Base-by-base conservation (phyloP, 92 coral and sea anemone species). In the Pocillopora meandrina region DNA sequence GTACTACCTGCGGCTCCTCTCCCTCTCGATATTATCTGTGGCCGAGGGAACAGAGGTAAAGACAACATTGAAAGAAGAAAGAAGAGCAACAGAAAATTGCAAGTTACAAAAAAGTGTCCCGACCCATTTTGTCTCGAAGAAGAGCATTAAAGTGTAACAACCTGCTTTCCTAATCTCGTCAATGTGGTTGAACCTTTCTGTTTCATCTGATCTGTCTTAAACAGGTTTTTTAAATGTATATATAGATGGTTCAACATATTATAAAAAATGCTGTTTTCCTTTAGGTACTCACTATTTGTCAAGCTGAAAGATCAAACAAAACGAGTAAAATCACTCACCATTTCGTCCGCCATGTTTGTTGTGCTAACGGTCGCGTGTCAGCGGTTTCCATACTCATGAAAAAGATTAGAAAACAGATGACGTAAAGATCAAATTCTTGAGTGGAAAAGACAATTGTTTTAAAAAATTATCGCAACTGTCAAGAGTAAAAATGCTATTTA, bases 331-430 rank as follows among this genome's bases (percentile, higher is more conserved):
- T 42, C 87, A 26, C 31, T 78, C 26, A 87, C 92, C 94, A 77
- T 76, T 69, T 81, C 83, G 82, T 90, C 91, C 95, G 95, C 97
- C 97, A 93, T 93, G 87, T 93, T 91, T 87, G 49, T 63, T 80
- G 62, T 33, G 33, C 79, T 4, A 14, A 31, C 10, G 9, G 64
- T 4, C n/a, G 84, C 21, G 8, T 77, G 73, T 47, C 79, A 85
- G 81, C 76, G 71, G 73, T 15, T 84, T 80, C 19, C 35, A 59
- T 63, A 71, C 61, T 20, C 72, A 31, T 59, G 59, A 47, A 85
- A 26, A 23, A 19, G 52, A 42, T 42, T 42, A 42, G 52, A 42
- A 7, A 3, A 42, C 4, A 42, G 52, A 42, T 42, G 52, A 69
- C 13, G 2, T 12, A 58, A 15, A 17, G 49, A 79, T 79, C 76